phyloP scores from a whole-genome alignment of 2,113 vertebrate genomes.

The Arenaria interpres region DNA sequence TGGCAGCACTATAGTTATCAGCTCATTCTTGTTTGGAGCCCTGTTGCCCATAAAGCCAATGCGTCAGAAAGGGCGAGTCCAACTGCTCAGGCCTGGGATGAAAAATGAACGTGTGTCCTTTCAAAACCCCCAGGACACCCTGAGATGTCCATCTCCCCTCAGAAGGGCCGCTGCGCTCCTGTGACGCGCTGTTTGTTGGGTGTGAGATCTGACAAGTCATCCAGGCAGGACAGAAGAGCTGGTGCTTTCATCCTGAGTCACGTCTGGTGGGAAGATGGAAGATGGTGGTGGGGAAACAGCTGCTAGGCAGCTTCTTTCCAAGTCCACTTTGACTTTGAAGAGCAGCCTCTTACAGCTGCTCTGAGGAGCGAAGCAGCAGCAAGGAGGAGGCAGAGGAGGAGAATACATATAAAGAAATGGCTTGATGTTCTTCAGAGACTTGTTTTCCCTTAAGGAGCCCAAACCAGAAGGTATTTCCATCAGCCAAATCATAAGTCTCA shows the following conservation, averaged over 20 bases:
- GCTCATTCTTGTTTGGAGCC: background rate
- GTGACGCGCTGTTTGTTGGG: rapidly evolving
- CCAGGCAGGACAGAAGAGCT: background rate
- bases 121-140: background rate
- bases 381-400: background rate
- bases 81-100: background rate
- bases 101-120: background rate
- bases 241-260: background rate
- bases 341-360: background rate
- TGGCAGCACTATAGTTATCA: background rate
- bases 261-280: constrained; percentile 1
- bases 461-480: background rate
- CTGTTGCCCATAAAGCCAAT: background rate
- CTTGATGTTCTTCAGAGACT: background rate
- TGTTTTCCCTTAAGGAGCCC: background rate
- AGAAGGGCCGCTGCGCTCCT: background rate
- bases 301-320: background rate
- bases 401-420: background rate
- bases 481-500: background rate
- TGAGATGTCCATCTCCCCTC: background rate
- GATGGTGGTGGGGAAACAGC: background rate
- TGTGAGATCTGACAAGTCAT: background rate
- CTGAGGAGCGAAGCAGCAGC: background rate
- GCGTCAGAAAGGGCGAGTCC: rapidly evolving
- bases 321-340: background rate